A percentile compares a stretch with the other conserved stretches of the same genome.
Evolutionary conservation across 2,888 invertebrate genomes (phyloP).

Genomic region (Caenorhabditis sp.): DNA sequence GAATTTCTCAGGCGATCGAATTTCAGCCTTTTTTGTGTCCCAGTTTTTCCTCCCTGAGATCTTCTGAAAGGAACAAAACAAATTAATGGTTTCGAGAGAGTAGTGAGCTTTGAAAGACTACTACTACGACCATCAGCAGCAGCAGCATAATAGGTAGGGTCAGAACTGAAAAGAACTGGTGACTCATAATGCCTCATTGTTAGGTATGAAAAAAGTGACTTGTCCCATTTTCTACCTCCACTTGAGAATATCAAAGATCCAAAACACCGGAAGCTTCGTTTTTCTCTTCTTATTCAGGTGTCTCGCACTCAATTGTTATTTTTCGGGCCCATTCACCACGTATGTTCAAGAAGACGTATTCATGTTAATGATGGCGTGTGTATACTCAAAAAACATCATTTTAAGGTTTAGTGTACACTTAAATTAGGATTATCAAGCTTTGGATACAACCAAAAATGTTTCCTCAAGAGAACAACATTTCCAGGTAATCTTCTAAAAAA

Average conservation of each 20-base stretch:
- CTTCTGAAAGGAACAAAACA: constrained; percentile 56
- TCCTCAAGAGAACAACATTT: not conserved
- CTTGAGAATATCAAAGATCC: constrained; percentile 46
- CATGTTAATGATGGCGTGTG: not conserved
- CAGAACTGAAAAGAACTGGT: constrained; percentile 34
- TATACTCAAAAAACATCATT: not conserved
- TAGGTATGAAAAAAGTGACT: constrained; percentile 34
- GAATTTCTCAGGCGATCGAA: constrained; percentile 63
- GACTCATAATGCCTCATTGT: constrained; percentile 59
- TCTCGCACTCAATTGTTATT: constrained; percentile 30
- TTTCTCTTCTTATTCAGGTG: constrained; percentile 26
- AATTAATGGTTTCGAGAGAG: constrained; percentile 56
- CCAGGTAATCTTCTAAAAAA: constrained; percentile 2
- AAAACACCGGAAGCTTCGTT: constrained; percentile 45
- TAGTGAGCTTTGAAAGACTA: constrained; percentile 9
- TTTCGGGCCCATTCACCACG: not conserved
- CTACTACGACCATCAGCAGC: not conserved
- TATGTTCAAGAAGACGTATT: constrained; percentile 2
- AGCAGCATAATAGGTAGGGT: constrained; percentile 10
- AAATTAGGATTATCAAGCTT: too few relatives aligned
- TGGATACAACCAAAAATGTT: too few relatives aligned
- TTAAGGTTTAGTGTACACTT: too few relatives aligned
- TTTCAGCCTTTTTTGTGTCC: constrained; percentile 51
- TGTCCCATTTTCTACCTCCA: constrained; percentile 15
- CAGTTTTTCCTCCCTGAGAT: constrained; percentile 25